A percentile compares a stretch with the other conserved stretches of the same genome.
These are phyloP conservation scores for Macrobrachium nipponense DNA, from an alignment of 1,140 invertebrate genomes.

Conservation along the genomic window DNA sequence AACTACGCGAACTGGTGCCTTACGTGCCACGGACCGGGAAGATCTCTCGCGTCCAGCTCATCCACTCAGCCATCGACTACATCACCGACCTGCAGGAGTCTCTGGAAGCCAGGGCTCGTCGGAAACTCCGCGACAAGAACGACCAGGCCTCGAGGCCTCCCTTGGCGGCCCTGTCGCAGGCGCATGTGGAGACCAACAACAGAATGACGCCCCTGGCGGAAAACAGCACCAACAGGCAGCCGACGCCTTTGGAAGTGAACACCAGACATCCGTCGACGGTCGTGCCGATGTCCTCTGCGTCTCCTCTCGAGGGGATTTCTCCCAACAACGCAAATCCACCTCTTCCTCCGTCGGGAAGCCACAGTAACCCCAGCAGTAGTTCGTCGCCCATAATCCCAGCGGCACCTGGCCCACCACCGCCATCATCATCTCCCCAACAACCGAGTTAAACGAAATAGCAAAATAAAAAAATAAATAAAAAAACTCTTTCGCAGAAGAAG, in stretches of 20 bases:
- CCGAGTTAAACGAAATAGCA: no score
- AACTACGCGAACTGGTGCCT: slow-evolving; percentile 54
- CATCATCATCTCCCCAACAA: background rate
- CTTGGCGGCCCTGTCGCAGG: slow-evolving; percentile 34
- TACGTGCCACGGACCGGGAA: slow-evolving; percentile 33
- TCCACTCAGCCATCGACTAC: slow-evolving; percentile 63
- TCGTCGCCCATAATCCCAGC: background rate
- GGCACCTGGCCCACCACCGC: background rate
- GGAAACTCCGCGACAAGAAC: slow-evolving; percentile 46
- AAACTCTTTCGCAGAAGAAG: no score
- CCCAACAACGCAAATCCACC: background rate
- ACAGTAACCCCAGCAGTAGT: background rate
- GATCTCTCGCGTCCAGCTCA: slow-evolving; percentile 47
- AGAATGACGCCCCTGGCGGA: background rate
- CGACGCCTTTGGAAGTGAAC: slow-evolving; percentile 11
- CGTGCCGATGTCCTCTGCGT: background rate
- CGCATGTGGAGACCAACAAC: slow-evolving; percentile 34
- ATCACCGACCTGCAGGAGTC: slow-evolving; percentile 61
- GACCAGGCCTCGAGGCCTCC: slow-evolving; percentile 27
- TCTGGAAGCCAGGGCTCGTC: slow-evolving; percentile 44
- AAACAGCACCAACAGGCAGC: slow-evolving; percentile 28
- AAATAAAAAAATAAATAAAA: no score
- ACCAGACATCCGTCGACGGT: slow-evolving; percentile 21
- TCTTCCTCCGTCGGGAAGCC: background rate
- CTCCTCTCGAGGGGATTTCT: background rate